These are phyloP conservation scores for Anoplolepis gracilipes DNA, from an alignment of 1,140 invertebrate species.

Conservation along the genomic window DNA sequence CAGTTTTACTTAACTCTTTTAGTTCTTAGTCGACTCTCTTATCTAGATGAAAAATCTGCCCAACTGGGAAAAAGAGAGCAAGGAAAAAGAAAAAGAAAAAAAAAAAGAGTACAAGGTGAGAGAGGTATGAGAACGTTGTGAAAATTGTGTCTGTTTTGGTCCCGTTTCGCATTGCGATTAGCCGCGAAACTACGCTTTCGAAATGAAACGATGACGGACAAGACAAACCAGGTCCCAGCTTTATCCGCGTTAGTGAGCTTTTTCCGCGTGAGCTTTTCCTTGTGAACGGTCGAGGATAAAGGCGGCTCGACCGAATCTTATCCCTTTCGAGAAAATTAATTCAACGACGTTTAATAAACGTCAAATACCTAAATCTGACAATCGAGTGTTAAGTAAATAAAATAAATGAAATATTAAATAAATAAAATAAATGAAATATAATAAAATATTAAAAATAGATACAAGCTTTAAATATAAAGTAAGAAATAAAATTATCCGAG, in stretches of 20 bases:
- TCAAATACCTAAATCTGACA: constrained; percentile 16
- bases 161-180: constrained; percentile 82
- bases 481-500: constrained; percentile 16
- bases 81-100: neutral
- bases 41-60: constrained; percentile 23
- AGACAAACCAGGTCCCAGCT: constrained; percentile 79
- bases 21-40: constrained; percentile 8
- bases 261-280: constrained; percentile 50
- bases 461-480: neutral
- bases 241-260: constrained; percentile 67
- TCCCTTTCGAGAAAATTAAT: constrained; percentile 22
- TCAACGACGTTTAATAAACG: neutral
- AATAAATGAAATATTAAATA: too few relatives aligned
- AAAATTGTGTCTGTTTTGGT: constrained; percentile 80
- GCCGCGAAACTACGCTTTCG: constrained; percentile 81
- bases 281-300: constrained; percentile 59
- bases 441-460: constrained; percentile 15
- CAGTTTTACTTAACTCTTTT: neutral
- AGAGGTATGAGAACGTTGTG: constrained; percentile 59
- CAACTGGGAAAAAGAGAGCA: neutral
- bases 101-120: constrained; percentile 7
- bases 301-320: neutral
- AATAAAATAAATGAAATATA: too few relatives aligned
- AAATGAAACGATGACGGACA: constrained; percentile 79
- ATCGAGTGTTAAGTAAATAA: neutral